phyloP scores from a whole-genome alignment of 2,113 vertebrate genomes.

The Anser brachyrhynchus region DNA sequence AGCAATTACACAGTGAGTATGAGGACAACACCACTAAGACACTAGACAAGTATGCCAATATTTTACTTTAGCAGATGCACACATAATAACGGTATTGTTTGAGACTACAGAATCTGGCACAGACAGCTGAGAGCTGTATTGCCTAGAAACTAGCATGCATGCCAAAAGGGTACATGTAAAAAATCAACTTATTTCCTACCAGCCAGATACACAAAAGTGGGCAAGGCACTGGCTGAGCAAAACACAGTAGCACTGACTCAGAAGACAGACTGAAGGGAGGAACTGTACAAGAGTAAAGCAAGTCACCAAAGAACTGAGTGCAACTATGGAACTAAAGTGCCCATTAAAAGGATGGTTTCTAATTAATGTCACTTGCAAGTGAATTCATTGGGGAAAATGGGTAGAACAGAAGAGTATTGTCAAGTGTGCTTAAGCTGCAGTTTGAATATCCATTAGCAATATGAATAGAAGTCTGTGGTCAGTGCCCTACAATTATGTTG shows the following conservation, averaged over 20 bases:
- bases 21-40: not conserved
- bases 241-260: constrained; percentile 21
- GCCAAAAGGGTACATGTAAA: not conserved
- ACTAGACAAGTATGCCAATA: not conserved
- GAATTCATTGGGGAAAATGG: constrained; percentile 14
- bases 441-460: constrained; percentile 36
- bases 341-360: not conserved
- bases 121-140: not conserved
- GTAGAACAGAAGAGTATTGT: constrained; percentile 25
- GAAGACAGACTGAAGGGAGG: not conserved
- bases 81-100: not conserved
- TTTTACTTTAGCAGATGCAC: not conserved
- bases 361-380: constrained; percentile 32
- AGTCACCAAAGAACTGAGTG: not conserved
- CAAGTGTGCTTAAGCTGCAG: not conserved
- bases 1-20: not conserved
- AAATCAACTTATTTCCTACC: not conserved
- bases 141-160: not conserved
- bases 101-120: not conserved
- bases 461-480: constrained; percentile 40
- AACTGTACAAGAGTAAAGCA: not conserved
- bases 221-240: not conserved
- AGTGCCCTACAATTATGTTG: not conserved
- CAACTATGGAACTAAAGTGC: not conserved
- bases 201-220: not conserved